Evolutionary conservation across 2,113 vertebrate species (phyloP).

Genomic region (Boulengeromyrus knoepffleri): DNA sequence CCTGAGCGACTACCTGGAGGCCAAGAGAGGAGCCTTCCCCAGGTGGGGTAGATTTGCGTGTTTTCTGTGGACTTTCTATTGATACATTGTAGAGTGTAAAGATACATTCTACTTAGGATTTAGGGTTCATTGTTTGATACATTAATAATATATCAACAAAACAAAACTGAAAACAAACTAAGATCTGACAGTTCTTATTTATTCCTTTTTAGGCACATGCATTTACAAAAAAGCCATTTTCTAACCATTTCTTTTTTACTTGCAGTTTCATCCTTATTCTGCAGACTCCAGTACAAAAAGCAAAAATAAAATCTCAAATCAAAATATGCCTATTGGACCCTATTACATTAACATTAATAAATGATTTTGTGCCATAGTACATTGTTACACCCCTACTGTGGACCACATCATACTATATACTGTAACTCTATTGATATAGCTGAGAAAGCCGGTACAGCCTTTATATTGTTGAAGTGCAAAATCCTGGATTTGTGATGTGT

Average conservation of each 20-base stretch:
- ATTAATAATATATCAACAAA: not conserved
- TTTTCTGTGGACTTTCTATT: not conserved
- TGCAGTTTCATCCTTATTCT: not conserved
- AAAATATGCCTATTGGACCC: not conserved
- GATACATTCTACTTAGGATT: not conserved
- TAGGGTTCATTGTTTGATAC: not conserved
- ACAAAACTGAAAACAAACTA: not conserved
- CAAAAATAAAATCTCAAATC: not conserved
- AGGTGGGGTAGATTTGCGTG: conserved; percentile 53
- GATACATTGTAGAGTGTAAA: not conserved
- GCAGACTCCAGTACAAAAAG: not conserved
- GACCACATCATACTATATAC: not conserved
- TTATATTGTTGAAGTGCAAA: not conserved
- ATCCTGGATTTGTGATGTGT: not conserved
- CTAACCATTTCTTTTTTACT: not conserved
- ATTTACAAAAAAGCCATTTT: not conserved
- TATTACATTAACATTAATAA: not conserved
- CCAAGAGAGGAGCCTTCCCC: conserved; percentile 70
- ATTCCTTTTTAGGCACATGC: not conserved
- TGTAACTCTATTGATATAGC: not conserved
- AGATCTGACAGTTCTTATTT: not conserved
- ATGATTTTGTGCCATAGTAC: not conserved
- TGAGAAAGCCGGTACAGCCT: not conserved
- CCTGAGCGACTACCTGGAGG: conserved; percentile 83
- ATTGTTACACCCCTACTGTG: not conserved